A percentile compares a stretch with the other conserved stretches of the same genome.
phyloP scores from a whole-genome alignment of 2,113 vertebrate species.

The Cyprinodon tularosa region DNA sequence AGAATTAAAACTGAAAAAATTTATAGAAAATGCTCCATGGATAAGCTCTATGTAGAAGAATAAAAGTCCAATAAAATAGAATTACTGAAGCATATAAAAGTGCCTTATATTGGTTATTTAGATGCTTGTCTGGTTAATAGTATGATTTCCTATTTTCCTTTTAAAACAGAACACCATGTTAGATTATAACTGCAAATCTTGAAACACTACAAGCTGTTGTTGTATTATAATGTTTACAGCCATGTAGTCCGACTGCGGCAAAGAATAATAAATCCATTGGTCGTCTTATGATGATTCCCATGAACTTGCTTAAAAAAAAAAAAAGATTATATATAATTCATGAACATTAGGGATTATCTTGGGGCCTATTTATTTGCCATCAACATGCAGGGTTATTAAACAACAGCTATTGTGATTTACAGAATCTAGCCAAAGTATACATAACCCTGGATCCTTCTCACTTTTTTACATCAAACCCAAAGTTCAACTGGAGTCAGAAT shows the following conservation, averaged over 20 bases:
- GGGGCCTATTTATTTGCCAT: not conserved
- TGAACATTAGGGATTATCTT: not conserved
- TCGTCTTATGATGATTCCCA: not conserved
- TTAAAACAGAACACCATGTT: not conserved
- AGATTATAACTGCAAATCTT: not conserved
- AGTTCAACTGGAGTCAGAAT: not conserved
- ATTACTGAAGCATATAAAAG: not conserved
- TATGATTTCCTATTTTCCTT: not conserved
- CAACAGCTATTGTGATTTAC: not conserved
- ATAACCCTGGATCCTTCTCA: not conserved
- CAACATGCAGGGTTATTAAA: not conserved
- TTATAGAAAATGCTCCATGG: not conserved
- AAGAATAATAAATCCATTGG: not conserved
- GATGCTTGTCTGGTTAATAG: not conserved
- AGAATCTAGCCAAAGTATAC: not conserved
- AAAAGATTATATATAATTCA: not conserved
- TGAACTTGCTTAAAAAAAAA: not conserved
- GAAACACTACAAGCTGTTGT: not conserved
- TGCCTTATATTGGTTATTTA: not conserved
- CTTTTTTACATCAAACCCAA: not conserved
- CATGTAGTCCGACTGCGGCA: not conserved
- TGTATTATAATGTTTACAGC: not conserved
- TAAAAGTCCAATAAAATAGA: not conserved
- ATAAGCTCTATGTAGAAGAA: not conserved
- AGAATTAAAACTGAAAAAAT: not conserved